phyloP scores from a whole-genome alignment of 2,888 invertebrate species.

The Petrolisthes manimaculis region DNA sequence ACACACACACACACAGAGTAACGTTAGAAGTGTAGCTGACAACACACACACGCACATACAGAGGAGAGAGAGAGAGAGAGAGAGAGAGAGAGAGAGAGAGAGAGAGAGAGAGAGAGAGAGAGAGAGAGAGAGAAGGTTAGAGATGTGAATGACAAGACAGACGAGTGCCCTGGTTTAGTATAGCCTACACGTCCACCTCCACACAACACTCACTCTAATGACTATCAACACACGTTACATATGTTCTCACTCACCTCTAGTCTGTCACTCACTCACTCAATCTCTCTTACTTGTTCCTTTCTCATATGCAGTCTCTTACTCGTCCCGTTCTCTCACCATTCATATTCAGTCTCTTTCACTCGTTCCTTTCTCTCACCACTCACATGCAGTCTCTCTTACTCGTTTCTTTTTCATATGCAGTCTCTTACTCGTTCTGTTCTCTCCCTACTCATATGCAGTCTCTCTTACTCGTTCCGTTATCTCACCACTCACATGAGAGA shows the following conservation, averaged over 20 bases:
- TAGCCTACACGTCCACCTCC: too few species aligned
- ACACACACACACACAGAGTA: too few species aligned
- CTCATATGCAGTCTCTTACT: not conserved
- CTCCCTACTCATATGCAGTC: not conserved
- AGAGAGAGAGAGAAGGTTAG: slow-evolving; percentile 25
- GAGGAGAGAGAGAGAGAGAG: slow-evolving; percentile 5
- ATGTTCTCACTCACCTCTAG: not conserved
- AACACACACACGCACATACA: too few species aligned
- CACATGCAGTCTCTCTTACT: not conserved
- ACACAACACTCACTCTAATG: too few species aligned
- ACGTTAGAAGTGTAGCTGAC: too few species aligned
- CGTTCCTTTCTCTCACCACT: not conserved
- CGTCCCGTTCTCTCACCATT: too few species aligned
- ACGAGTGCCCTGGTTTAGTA: too few species aligned
- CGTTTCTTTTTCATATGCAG: too few species aligned
- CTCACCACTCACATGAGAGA: not conserved
- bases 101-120: slow-evolving; percentile 29
- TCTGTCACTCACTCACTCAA: too few species aligned
- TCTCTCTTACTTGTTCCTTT: not conserved
- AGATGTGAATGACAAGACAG: slow-evolving; percentile 15
- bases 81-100: slow-evolving; percentile 29
- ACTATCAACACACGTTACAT: too few species aligned
- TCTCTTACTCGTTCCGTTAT: not conserved
- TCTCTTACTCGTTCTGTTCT: not conserved
- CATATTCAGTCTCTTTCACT: too few species aligned